phyloP scores from a whole-genome alignment of 2,797 vertebrate genomes.

The Lates japonicus region DNA sequence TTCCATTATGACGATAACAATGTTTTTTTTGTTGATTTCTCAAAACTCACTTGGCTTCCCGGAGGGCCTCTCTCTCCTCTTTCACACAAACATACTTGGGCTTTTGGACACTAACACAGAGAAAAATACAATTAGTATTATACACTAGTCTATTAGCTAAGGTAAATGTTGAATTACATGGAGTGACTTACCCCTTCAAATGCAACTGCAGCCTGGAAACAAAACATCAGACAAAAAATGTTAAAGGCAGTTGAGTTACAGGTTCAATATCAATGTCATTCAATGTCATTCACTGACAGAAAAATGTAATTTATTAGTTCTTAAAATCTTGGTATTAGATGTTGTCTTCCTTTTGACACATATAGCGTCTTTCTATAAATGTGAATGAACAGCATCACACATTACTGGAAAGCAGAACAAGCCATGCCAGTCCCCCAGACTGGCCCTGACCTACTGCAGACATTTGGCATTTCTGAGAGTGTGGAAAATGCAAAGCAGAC shows the following conservation, averaged over 20 bases:
- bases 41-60: constrained; percentile 88
- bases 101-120: constrained; percentile 85
- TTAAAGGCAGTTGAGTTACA: not conserved
- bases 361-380: constrained; percentile 16
- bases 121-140: constrained; percentile 1
- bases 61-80: constrained; percentile 87
- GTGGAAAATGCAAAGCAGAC: constrained; percentile 73
- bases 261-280: not conserved
- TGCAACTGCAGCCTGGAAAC: constrained; percentile 74
- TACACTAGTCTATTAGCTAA: not conserved
- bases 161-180: not conserved
- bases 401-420: constrained; percentile 55
- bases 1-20: not conserved
- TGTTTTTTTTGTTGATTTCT: not conserved
- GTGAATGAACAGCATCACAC: constrained; percentile 27
- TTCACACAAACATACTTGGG: constrained; percentile 86
- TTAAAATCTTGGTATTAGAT: not conserved
- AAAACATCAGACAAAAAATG: constrained; percentile 38
- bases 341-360: not conserved
- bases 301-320: not conserved
- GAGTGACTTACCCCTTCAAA: constrained; percentile 75
- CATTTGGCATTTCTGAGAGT: constrained; percentile 51
- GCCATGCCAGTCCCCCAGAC: constrained; percentile 36
- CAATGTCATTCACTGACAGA: not conserved
- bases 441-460: constrained; percentile 51